Evolutionary conservation across 1,140 invertebrate species (phyloP), one percentile per base, ranked within the genome.

Genomic region (Centruroides vittatus): DNA sequence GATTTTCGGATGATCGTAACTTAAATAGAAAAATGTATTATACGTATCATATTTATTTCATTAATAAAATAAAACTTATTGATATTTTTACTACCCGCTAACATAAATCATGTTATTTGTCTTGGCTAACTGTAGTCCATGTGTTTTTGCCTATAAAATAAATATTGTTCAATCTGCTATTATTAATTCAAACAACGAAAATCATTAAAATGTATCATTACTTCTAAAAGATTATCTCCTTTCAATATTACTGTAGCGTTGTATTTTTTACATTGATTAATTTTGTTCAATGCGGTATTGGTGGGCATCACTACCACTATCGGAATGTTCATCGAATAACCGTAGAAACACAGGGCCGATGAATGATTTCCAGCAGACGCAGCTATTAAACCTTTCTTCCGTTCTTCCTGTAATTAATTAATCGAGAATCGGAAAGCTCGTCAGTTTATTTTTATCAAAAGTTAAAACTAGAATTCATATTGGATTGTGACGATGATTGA

Each of bases 221-320:
- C 77, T 70, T 94, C 89, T 34, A 80, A 83, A 82, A 96, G 91
- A 69, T 93, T 84, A 34, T 81, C 74, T 4, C 93, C 93, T 41
- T 86, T 76, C 4, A 95, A 81, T 11, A 95, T 80, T 10, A 96
- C 88, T 50, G 81, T 83, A 1, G 92, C 92, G 12, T 88, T 88
- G 70, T 83, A 89, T 59, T 84, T 83, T 55, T 81, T 79, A 71
- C 92, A 96, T 57, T 85, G 83, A 65, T 89, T 81, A 52, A 96
- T 85, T 76, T 97, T 97, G 89, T 95, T 95, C 51, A 96, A 87
- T 0, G 89, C 88, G 0, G 89, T 89, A 3, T 88, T 80, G 11
- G 85, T 82, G 0, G 93, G 93, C 93, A 96, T 96, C 0, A 97
- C 87, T 3, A 97, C 93, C 0, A 89, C 93, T 0, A 92, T 85